Percentiles rank a stretch among this genome's conserved stretches.
Evolutionary conservation across 2,888 invertebrate genomes (phyloP).

Genomic region (Argyresthia goedartella): DNA sequence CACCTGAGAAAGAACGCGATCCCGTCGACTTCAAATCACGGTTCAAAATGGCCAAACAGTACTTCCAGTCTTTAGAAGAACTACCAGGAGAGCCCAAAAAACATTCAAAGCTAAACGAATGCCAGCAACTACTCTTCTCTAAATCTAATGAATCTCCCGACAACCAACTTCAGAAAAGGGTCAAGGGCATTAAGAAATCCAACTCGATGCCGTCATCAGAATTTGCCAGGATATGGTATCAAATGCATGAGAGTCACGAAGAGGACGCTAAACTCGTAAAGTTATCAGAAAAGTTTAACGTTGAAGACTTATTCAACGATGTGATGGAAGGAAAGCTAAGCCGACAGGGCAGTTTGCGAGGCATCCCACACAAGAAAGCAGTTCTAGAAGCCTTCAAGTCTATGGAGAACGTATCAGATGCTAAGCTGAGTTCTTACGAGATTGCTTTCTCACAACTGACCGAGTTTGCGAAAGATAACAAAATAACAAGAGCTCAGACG

Average conservation of each 20-base stretch:
- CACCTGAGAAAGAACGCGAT: conserved; percentile 30
- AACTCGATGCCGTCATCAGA: conserved; percentile 58
- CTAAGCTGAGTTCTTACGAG: conserved; percentile 48
- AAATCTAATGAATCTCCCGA: conserved; percentile 46
- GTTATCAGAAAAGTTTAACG: conserved; percentile 64
- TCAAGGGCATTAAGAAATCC: conserved; percentile 48
- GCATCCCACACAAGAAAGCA: conserved; percentile 66
- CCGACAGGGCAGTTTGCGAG: conserved; percentile 60
- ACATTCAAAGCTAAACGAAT: conserved; percentile 46
- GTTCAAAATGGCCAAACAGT: conserved; percentile 59
- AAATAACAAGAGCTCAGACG: conserved; percentile 50
- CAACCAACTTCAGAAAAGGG: conserved; percentile 25
- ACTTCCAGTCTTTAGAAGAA: conserved; percentile 61
- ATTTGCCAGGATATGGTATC: conserved; percentile 48
- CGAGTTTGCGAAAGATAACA: conserved; percentile 44
- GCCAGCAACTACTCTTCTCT: conserved; percentile 39
- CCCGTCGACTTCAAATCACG: conserved; percentile 54
- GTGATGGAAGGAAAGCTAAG: conserved; percentile 58
- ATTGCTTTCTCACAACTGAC: conserved; percentile 40
- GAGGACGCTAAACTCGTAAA: conserved; percentile 38
- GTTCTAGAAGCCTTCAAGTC: conserved; percentile 64
- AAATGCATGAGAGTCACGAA: conserved; percentile 37
- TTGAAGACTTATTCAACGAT: conserved; percentile 62
- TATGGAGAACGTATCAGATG: conserved; percentile 55
- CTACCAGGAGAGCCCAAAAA: conserved; percentile 34